Base-by-base conservation (phyloP, 2,888 invertebrate species). In the Anthrax anthrax region DNA sequence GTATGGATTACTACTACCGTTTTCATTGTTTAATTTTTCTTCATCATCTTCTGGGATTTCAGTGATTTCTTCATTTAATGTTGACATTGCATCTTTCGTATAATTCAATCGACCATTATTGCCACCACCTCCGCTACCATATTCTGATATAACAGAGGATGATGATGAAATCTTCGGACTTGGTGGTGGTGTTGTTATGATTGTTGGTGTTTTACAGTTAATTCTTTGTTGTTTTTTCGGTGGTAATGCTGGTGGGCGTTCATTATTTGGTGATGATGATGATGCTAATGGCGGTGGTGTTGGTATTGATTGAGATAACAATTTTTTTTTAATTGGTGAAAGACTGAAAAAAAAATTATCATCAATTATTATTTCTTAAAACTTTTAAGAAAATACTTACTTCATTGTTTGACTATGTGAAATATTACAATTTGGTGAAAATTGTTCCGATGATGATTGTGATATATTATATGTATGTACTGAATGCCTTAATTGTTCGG, bases 401-500 rank as follows among this genome's bases (percentile, higher is more conserved):
- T 64, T 69, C 62, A 67, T 65, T 42, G 68, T 69, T 55, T 68
- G 67, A 50, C 65, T 67, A 51, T 69, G 65, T 44, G 65, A 58
- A 54, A 69, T 63, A 56, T 63, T 64, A 50, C 65, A 57, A 56
- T 61, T 60, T 57, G 58, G 50, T 55, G 60, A 57, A 55, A 59
- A 57, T 67, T 67, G 18, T 62, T 62, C 58, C 67, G 70, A 49
- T 67, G 70, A 49, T 52, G 54, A 50, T 43, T 55, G 54, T 18
- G 52, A 44, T 40, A 68, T 67, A 69, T 81, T 80, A 63, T 80
- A 84, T 6, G 84, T 80, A 63, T 91, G 89, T 59, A 91, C 80
- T 4, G 92, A 91, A 67, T 90, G 90, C 42, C 89, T 77, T 66
- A 88, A 78, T 67, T 86, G 81, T 58, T 88, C 88, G 47, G 78